Evolutionary conservation across 1,140 invertebrate species (phyloP).

Genomic region (Papilio xuthus): DNA sequence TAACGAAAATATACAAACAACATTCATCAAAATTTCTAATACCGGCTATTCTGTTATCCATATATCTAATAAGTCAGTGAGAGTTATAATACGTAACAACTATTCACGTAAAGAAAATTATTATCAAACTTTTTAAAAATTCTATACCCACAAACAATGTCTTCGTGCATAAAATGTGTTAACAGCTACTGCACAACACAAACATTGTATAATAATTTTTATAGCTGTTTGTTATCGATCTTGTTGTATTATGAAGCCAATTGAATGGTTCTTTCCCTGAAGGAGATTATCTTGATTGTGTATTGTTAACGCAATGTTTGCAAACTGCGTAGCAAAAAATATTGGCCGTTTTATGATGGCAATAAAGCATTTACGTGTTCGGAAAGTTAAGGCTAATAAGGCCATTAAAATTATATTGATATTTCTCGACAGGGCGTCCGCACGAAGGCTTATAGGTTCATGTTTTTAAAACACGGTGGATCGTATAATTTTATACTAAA

Average conservation of each 20-base stretch:
- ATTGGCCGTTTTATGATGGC: constrained; percentile 51
- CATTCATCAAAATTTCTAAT: too few species aligned
- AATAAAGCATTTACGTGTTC: constrained; percentile 67
- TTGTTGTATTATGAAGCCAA: constrained; percentile 16
- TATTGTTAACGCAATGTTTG: constrained; percentile 51
- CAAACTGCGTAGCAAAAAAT: constrained; percentile 52
- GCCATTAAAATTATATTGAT: constrained; percentile 69
- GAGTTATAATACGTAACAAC: too few species aligned
- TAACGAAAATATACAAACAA: too few species aligned
- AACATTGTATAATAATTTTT: background rate
- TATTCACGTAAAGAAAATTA: too few species aligned
- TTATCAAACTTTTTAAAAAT: background rate
- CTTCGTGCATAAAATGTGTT: background rate
- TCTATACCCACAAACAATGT: background rate
- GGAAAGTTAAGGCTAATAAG: constrained; percentile 66
- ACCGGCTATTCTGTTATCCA: too few species aligned
- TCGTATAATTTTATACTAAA: constrained; percentile 66
- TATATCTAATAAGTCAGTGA: too few species aligned
- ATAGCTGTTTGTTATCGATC: constrained; percentile 30
- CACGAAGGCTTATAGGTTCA: constrained; percentile 58
- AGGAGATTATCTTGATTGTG: constrained; percentile 42
- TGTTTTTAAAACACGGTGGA: constrained; percentile 61
- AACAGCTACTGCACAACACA: background rate
- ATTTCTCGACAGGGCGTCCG: constrained; percentile 54
- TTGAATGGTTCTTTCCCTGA: constrained; percentile 30